These are phyloP conservation scores for Halichoeres trimaculatus DNA, from an alignment of 2,113 vertebrate genomes.

Conservation along the genomic window DNA sequence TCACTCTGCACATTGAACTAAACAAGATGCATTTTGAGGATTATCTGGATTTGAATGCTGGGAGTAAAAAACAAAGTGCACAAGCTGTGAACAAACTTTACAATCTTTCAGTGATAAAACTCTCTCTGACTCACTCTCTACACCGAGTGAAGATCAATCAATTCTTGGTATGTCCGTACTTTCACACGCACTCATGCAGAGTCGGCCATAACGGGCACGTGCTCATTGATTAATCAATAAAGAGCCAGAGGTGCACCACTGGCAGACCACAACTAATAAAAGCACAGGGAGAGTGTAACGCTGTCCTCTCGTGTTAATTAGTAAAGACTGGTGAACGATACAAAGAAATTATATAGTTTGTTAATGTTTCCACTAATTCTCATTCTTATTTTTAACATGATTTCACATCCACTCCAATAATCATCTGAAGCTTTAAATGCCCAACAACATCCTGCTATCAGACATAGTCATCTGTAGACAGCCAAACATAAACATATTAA, in stretches of 20 bases:
- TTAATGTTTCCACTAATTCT: too few species aligned
- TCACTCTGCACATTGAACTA: neutral
- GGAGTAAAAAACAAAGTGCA: neutral
- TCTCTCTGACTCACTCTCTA: neutral
- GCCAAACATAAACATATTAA: too few species aligned
- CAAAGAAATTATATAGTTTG: too few species aligned
- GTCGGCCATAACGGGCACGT: constrained; percentile 43
- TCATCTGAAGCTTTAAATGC: too few species aligned
- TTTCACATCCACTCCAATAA: too few species aligned
- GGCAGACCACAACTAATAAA: constrained; percentile 58
- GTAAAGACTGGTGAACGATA: constrained; percentile 10
- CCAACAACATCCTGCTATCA: too few species aligned
- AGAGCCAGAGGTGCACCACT: constrained; percentile 44
- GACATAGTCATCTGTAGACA: too few species aligned
- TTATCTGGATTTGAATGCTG: constrained; percentile 22
- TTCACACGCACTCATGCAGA: constrained; percentile 31
- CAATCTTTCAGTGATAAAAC: constrained; percentile 8
- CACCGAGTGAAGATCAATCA: constrained; percentile 36
- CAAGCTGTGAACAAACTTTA: neutral
- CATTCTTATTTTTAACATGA: too few species aligned
- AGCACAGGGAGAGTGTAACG: constrained; percentile 21
- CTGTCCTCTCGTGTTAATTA: constrained; percentile 31
- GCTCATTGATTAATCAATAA: constrained; percentile 74
- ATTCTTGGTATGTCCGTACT: constrained; percentile 32
- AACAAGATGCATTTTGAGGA: constrained; percentile 15